phyloP scores from a whole-genome alignment of 2,113 vertebrate species.

The Dromas ardeola region DNA sequence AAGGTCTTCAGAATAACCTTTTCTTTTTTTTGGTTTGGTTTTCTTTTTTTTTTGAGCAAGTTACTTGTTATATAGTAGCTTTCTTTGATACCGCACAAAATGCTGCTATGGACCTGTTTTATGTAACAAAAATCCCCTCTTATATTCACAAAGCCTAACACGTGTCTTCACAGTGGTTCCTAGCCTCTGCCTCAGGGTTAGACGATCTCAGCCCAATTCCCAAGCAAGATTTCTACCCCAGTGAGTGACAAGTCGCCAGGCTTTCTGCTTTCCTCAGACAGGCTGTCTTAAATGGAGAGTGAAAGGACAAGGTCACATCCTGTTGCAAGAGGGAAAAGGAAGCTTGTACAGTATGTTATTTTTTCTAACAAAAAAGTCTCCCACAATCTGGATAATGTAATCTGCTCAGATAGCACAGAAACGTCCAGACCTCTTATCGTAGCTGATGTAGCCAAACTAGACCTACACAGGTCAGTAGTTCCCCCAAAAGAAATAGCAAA shows the following conservation, averaged over 20 bases:
- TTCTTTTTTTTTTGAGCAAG: neutral
- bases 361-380: neutral
- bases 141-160: neutral
- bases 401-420: neutral
- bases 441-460: neutral
- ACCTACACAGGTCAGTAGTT: neutral
- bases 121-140: neutral
- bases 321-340: conserved; percentile 4
- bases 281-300: neutral
- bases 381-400: neutral
- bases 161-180: rapidly evolving
- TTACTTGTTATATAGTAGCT: neutral
- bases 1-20: neutral
- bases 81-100: neutral
- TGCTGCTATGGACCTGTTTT: neutral
- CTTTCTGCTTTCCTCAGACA: neutral
- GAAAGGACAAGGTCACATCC: conserved; percentile 29
- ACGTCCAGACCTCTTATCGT: neutral
- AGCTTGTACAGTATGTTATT: neutral
- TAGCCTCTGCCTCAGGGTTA: neutral
- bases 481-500: neutral
- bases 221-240: neutral
- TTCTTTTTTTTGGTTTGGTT: too few species aligned
- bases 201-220: neutral
- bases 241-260: conserved; percentile 2